phyloP scores from a whole-genome alignment of 2,113 vertebrate genomes.

The Amphiprion percula region DNA sequence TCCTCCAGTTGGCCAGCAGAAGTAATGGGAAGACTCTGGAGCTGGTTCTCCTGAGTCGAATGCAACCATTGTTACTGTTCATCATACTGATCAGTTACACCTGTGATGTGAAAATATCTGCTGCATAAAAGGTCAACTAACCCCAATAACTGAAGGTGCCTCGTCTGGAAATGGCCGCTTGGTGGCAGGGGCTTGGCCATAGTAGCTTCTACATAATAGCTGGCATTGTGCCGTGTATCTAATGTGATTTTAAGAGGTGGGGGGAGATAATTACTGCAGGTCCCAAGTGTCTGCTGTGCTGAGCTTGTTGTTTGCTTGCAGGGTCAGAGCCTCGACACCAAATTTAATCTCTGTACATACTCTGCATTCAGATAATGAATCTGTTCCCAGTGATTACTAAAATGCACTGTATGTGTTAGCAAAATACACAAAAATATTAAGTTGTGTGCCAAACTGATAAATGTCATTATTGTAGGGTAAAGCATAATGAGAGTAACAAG shows the following conservation, averaged over 20 bases:
- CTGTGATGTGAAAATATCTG: too few relatives aligned
- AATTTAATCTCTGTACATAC: constrained; percentile 11
- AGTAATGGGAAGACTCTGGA: too few relatives aligned
- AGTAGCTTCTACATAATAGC: not conserved
- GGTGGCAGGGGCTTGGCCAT: not conserved
- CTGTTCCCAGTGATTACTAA: not conserved
- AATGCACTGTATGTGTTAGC: not conserved
- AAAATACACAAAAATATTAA: not conserved
- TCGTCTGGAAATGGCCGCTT: not conserved
- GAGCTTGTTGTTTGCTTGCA: not conserved
- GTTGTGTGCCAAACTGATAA: not conserved
- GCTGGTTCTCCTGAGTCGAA: too few relatives aligned
- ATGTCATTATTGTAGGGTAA: not conserved
- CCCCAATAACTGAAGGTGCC: not conserved
- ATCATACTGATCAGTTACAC: too few relatives aligned
- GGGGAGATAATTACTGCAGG: not conserved
- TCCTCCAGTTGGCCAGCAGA: too few relatives aligned
- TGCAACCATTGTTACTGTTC: too few relatives aligned
- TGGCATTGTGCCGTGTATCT: not conserved
- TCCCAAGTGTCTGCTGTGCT: constrained; percentile 20
- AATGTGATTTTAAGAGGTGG: constrained; percentile 9
- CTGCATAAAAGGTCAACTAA: too few relatives aligned
- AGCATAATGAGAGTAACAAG: not conserved
- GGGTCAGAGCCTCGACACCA: constrained; percentile 7
- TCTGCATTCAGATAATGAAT: not conserved